Percentiles rank a stretch among this genome's conserved stretches.
Conservation (phyloP, 2,797 vertebrate genomes). For the Podarcis lilfordi region DNA sequence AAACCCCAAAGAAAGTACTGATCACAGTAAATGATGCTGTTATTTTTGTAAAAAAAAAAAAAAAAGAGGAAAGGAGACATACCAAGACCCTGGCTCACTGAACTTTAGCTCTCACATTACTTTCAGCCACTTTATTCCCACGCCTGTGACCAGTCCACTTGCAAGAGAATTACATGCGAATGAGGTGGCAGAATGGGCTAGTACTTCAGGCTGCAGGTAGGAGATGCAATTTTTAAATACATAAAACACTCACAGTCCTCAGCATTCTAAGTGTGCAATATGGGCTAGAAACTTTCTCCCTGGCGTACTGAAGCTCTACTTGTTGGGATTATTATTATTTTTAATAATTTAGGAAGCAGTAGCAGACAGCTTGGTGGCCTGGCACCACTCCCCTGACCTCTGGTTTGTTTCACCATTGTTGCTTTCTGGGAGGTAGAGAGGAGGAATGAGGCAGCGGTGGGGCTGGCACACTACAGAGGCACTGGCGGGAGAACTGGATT, state of each 20-base stretch:
- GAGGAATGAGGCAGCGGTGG: background rate
- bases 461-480: background rate
- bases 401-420: too few relatives aligned
- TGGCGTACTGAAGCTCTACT: background rate
- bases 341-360: background rate
- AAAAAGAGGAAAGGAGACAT: background rate
- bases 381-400: too few relatives aligned
- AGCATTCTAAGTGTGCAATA: background rate
- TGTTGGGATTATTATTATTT: background rate
- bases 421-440: too few relatives aligned
- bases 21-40: slow-evolving; percentile 43
- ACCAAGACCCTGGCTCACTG: slow-evolving; percentile 23
- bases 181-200: background rate
- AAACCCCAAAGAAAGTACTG: slow-evolving; percentile 49
- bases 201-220: background rate
- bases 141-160: background rate
- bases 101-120: slow-evolving; percentile 7
- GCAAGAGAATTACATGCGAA: background rate
- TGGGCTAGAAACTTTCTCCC: background rate
- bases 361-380: too few relatives aligned
- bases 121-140: background rate
- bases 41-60: background rate
- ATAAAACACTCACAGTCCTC: too few relatives aligned
- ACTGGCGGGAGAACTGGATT: too few relatives aligned
- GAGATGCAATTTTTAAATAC: background rate